phyloP scores from a whole-genome alignment of 2,113 vertebrate species.

The Herpetotheres cachinnans region DNA sequence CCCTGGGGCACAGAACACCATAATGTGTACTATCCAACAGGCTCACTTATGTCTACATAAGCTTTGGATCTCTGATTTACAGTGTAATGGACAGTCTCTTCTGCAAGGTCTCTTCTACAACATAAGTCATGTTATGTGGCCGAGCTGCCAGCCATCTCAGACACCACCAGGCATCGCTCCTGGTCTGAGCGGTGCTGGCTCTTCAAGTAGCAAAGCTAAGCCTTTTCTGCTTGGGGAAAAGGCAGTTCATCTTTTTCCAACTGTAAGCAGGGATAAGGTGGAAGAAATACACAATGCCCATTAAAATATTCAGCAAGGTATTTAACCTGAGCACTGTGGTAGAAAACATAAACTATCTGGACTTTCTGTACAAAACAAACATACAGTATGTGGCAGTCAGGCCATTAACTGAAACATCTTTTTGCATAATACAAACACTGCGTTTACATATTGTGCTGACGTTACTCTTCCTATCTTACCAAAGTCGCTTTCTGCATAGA shows the following conservation, averaged over 20 bases:
- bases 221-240: not conserved
- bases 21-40: rapidly evolving
- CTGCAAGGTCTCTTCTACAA: not conserved
- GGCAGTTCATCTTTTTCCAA: not conserved
- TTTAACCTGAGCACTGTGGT: not conserved
- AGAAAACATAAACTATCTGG: not conserved
- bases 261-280: not conserved
- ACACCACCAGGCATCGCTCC: not conserved
- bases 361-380: not conserved
- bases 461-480: not conserved
- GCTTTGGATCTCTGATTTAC: not conserved
- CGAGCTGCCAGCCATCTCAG: not conserved
- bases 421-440: not conserved
- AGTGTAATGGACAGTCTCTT: not conserved
- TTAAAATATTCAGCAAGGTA: not conserved
- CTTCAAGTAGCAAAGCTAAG: not conserved
- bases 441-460: not conserved
- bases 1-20: not conserved
- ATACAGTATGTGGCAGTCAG: not conserved
- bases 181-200: not conserved
- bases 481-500: not conserved
- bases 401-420: not conserved
- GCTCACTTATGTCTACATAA: not conserved
- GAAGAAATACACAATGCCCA: rapidly evolving
- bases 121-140: not conserved